Evolutionary conservation across 1,140 invertebrate genomes (phyloP), one percentile per base, ranked within the genome.

Genomic region (Eriocheir sinensis): DNA sequence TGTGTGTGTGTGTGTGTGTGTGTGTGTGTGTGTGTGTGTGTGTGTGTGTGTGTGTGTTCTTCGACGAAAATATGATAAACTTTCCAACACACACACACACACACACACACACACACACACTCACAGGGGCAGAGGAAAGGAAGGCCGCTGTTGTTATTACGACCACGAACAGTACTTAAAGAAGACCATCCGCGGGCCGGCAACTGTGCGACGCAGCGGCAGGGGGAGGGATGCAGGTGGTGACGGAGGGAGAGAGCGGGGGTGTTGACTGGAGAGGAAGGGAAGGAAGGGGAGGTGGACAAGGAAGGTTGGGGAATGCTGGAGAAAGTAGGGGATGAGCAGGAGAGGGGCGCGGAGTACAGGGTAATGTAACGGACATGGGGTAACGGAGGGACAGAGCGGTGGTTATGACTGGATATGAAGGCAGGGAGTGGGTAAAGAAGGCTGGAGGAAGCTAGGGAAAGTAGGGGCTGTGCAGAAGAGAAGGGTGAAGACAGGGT

Each of bases 71-170:
- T n/a, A n/a, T n/a, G n/a, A n/a, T n/a, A n/a, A n/a, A n/a, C n/a
- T n/a, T n/a, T 15, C 53, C 9, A 9, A 72, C 53, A 72, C 53
- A 72, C 53, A 72, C 53, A 72, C 60, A 72, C 60, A 72, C 60
- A 72, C 60, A 72, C 60, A 72, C 60, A 72, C 60, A 72, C 60
- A 72, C 60, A 72, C 60, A 72, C 60, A 72, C 8, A 72, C 60
- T 4, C 44, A 48, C 15, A 72, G 60, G 60, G n/a, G 21, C 27
- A n/a, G n/a, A n/a, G n/a, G n/a, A n/a, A n/a, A n/a, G n/a, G 60
- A n/a, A n/a, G 60, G n/a, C n/a, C 21, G 60, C 60, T 72, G 60
- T 72, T 72, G 60, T 72, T 72, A 72, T 72, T 72, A 72, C 60
- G 21, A 21, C 60, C 60, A 21, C 60, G 21, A 72, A 72, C 60